phyloP scores from a whole-genome alignment of 2,797 vertebrate species.

The Diglossa cyanea region DNA sequence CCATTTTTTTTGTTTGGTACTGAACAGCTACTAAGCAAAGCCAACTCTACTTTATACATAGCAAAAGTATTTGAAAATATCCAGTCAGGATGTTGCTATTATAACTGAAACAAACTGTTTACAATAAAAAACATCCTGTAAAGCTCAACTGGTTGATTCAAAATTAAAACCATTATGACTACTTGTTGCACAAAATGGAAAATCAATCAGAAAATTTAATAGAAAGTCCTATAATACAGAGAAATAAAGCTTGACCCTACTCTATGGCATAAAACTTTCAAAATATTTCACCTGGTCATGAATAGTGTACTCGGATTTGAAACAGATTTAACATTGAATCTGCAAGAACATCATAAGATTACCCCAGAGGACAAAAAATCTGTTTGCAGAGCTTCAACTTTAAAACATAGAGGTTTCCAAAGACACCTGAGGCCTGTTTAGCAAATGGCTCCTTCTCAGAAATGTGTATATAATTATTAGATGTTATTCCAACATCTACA shows the following conservation, averaged over 20 bases:
- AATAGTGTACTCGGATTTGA: neutral
- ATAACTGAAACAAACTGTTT: constrained; percentile 34
- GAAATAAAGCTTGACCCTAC: neutral
- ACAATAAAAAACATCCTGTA: neutral
- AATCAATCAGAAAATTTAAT: neutral
- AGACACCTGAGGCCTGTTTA: neutral
- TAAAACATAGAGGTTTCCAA: neutral
- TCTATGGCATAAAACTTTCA: neutral
- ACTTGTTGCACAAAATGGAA: neutral
- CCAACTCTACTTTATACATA: neutral
- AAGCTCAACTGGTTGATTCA: neutral
- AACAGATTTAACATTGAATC: neutral
- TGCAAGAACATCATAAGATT: neutral
- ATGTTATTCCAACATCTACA: neutral
- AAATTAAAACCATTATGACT: neutral
- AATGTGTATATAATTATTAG: neutral
- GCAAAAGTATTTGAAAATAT: neutral
- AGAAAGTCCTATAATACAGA: neutral
- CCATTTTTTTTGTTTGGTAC: neutral
- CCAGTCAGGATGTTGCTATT: neutral
- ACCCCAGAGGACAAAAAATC: neutral
- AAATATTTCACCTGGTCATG: neutral
- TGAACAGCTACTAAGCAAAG: neutral
- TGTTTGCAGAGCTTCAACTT: neutral
- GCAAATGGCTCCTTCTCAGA: neutral